A percentile compares a stretch with the other conserved stretches of the same genome.
Evolutionary conservation across 2,888 invertebrate genomes (phyloP).

Genomic region (Agelastica alni): DNA sequence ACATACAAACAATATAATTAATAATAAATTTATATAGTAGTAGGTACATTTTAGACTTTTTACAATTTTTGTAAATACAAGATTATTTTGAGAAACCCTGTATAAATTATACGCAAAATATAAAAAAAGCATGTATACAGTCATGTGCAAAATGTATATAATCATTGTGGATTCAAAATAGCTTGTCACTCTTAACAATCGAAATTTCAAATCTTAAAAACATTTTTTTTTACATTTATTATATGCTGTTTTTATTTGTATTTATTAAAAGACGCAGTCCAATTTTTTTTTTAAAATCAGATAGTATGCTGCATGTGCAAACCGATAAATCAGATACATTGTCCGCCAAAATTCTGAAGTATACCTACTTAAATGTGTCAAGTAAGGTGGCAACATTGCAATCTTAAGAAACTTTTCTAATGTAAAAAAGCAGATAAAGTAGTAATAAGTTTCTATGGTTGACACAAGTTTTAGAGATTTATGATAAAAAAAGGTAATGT

Average conservation of each 20-base stretch:
- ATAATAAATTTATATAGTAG: no score
- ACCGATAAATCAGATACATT: no score
- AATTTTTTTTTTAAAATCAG: neutral
- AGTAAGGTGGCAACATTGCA: no score
- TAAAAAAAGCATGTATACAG: slow-evolving; percentile 56
- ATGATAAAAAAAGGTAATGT: no score
- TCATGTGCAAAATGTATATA: slow-evolving; percentile 52
- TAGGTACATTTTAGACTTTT: neutral
- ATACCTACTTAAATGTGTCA: no score
- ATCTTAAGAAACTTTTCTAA: no score
- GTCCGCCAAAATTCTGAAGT: slow-evolving; percentile 4
- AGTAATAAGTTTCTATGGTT: no score
- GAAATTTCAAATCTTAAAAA: slow-evolving; percentile 18
- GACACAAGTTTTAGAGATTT: no score
- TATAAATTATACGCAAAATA: slow-evolving; percentile 52
- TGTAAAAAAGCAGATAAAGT: no score
- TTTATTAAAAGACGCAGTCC: no score
- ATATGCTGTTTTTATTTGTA: slow-evolving; percentile 29
- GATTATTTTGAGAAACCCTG: slow-evolving; percentile 19
- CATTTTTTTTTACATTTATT: slow-evolving; percentile 28
- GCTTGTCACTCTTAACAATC: slow-evolving; percentile 27
- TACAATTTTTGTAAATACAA: neutral
- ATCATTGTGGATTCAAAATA: slow-evolving; percentile 30
- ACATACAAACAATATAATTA: no score
- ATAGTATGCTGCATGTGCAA: no score